Evolutionary conservation across 2,797 vertebrate species (phyloP), one percentile per base, ranked within the genome.

Genomic region (Sarcoramphus papa): DNA sequence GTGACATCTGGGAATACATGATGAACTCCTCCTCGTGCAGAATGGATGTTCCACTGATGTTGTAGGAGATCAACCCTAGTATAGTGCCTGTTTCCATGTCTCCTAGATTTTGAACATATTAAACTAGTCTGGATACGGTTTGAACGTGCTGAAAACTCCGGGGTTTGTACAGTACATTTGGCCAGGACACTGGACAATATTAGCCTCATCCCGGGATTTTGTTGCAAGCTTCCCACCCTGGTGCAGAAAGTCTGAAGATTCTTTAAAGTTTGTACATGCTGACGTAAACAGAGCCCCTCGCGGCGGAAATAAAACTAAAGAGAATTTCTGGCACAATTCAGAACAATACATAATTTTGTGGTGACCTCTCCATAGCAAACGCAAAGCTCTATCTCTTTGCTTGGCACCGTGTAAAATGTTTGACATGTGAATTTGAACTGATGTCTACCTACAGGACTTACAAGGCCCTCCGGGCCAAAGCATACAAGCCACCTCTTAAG

Each of bases 281-380:
- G 95, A 93, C 21, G 41, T 70, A 63, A 95, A 84, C 94, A 88
- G 74, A 95, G 74, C 47, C 88, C 91, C 88, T 93, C 3, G 0
- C 72, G 57, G 43, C 0, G 2, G 75, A 73, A 65, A 87, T 40
- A 75, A 83, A 90, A 70, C 37, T 64, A 35, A 74, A 80, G 85
- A 60, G 70, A 89, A 57, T 95, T 96, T 95, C 87, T 97, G 95
- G 95, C 96, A 90, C 80, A 37, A 51, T 47, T 54, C 53, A 67
- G 54, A 65, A 83, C 0, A 27, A 91, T 93, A 57, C 89, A 96
- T 93, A 92, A 93, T 91, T 94, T 85, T 51, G 80, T 31, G 57
- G 54, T 92, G 92, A 96, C 67, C 75, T 94, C 81, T 91, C 74
- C 54, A 28, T 37, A 87, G 68, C 59, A 74, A 84, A 80, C 2